phyloP scores from a whole-genome alignment of 53 echinoderm and acorn worm genomes.

The Paelopatides confundens region DNA sequence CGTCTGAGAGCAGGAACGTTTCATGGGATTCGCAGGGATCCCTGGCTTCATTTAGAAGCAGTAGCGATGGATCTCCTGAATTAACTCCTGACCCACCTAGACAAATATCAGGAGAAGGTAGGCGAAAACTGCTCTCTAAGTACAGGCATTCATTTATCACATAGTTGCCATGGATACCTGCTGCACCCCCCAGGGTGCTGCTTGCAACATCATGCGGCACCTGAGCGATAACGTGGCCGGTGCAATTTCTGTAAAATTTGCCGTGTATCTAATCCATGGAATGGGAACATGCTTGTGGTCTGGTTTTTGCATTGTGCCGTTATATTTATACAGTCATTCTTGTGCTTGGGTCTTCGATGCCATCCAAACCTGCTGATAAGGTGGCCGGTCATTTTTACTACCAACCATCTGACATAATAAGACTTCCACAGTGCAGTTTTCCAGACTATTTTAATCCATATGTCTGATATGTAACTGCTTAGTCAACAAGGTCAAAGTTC shows the following conservation, averaged over 20 bases:
- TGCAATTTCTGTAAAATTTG: too few species aligned
- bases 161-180: neutral
- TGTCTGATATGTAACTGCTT: too few species aligned
- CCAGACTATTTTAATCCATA: too few species aligned
- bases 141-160: conserved; percentile 43
- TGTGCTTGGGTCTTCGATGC: too few species aligned
- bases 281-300: neutral
- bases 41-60: conserved; percentile 44
- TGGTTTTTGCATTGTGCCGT: neutral
- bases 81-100: conserved; percentile 79
- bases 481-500: too few species aligned
- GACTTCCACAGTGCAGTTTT: too few species aligned
- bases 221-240: too few species aligned
- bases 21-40: conserved; percentile 65
- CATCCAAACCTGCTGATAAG: too few species aligned
- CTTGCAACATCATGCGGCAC: too few species aligned
- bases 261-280: too few species aligned
- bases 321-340: neutral
- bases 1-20: conserved; percentile 38
- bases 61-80: conserved; percentile 72
- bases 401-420: too few species aligned
- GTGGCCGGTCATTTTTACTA: too few species aligned
- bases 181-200: neutral
- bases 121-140: conserved; percentile 40
- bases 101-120: conserved; percentile 74